A percentile compares a stretch with the other conserved stretches of the same genome.
phyloP scores from a whole-genome alignment of 1,140 invertebrate genomes.

The Leptinotarsa defecta region DNA sequence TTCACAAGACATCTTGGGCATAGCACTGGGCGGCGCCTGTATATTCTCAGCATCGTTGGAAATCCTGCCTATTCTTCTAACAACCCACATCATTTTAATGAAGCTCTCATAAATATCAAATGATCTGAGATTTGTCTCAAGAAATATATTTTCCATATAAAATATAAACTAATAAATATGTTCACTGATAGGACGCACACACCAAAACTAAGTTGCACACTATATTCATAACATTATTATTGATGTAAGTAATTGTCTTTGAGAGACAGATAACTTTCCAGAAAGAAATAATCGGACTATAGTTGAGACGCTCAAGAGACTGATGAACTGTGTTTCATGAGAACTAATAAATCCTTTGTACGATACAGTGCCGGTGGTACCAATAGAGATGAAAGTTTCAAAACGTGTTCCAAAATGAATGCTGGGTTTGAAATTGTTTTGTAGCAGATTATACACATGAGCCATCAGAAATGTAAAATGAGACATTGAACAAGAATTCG shows the following conservation, averaged over 20 bases:
- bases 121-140: neutral
- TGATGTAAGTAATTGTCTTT: neutral
- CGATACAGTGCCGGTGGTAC: no score
- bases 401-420: no score
- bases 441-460: no score
- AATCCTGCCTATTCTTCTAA: neutral
- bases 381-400: no score
- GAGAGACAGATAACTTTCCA: neutral
- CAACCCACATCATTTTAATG: neutral
- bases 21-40: neutral
- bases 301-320: neutral
- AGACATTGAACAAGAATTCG: no score
- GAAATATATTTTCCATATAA: conserved; percentile 27
- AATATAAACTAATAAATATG: conserved; percentile 5
- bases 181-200: conserved; percentile 27
- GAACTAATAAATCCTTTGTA: no score
- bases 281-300: neutral
- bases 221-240: conserved; percentile 16
- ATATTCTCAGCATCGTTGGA: neutral
- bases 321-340: no score
- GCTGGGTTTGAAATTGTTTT: no score
- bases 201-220: conserved; percentile 22
- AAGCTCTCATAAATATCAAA: neutral
- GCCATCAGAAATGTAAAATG: no score
- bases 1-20: conserved; percentile 17